Conservation (phyloP, 2,113 vertebrate species). For the Tringa solitaria region DNA sequence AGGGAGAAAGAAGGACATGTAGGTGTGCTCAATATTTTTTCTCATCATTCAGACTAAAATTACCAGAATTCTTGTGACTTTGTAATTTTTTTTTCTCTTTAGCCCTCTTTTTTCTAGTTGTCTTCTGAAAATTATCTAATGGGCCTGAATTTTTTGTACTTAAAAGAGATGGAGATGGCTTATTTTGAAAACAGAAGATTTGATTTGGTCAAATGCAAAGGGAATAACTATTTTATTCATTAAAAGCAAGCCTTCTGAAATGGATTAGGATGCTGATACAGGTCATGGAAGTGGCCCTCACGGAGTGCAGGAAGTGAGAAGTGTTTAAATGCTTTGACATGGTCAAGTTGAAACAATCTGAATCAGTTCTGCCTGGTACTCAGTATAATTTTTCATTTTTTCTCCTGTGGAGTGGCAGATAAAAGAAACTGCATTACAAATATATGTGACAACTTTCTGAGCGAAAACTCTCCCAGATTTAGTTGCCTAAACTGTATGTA, state of each 20-base stretch:
- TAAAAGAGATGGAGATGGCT: neutral
- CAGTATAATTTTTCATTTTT: neutral
- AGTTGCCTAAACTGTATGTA: neutral
- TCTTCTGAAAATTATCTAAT: neutral
- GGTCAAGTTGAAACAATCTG: neutral
- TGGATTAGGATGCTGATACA: neutral
- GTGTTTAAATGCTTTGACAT: neutral
- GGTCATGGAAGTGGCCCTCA: neutral
- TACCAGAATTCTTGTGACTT: neutral
- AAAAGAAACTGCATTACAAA: neutral
- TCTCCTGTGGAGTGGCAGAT: neutral
- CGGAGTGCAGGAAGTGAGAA: neutral
- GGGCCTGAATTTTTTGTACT: neutral
- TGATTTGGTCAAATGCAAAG: neutral
- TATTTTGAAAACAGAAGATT: neutral
- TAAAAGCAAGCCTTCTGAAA: neutral
- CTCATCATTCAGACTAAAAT: neutral
- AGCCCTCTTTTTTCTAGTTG: neutral
- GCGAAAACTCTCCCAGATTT: neutral
- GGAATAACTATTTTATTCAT: neutral
- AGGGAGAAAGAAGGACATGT: neutral
- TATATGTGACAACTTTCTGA: neutral
- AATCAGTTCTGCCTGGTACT: neutral
- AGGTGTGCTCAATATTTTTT: neutral
- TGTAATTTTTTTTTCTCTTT: neutral